These are phyloP conservation scores for Dreissena polymorpha DNA, from an alignment of 1,140 invertebrate species.

Conservation along the genomic window DNA sequence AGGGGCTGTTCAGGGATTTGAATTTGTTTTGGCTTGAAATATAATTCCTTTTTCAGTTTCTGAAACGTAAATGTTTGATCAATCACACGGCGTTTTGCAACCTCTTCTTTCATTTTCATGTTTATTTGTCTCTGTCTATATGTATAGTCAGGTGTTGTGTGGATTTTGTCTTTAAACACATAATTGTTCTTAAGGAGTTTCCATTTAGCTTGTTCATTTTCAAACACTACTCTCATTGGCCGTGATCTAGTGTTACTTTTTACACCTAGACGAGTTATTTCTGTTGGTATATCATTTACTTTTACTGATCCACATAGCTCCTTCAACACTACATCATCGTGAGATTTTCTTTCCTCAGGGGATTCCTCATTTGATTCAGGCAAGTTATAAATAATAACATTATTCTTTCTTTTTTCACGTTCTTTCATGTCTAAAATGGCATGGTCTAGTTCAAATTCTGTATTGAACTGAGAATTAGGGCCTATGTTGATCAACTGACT, in stretches of 20 bases:
- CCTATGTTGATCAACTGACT: not conserved
- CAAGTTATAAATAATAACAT: constrained; percentile 3
- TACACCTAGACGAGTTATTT: not conserved
- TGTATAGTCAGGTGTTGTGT: not conserved
- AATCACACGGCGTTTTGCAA: not conserved
- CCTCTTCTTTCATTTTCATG: not conserved
- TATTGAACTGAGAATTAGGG: not conserved
- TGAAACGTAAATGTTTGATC: not conserved
- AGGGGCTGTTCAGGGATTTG: too few species aligned
- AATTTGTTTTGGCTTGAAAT: too few species aligned
- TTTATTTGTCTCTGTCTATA: constrained; percentile 1
- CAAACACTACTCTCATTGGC: constrained; percentile 3
- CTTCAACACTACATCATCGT: not conserved
- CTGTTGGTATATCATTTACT: not conserved
- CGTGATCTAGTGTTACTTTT: not conserved
- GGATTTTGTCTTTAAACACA: not conserved
- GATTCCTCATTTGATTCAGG: not conserved
- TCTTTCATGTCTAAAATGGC: not conserved
- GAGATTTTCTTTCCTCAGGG: not conserved
- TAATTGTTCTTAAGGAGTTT: not conserved
- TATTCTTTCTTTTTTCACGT: not conserved
- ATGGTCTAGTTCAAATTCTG: not conserved
- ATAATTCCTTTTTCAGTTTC: constrained; percentile 1
- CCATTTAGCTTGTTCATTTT: not conserved
- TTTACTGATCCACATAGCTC: constrained; percentile 1